These are phyloP conservation scores for Lagodon rhomboides DNA, from an alignment of 2,797 vertebrate genomes.

Conservation along the genomic window DNA sequence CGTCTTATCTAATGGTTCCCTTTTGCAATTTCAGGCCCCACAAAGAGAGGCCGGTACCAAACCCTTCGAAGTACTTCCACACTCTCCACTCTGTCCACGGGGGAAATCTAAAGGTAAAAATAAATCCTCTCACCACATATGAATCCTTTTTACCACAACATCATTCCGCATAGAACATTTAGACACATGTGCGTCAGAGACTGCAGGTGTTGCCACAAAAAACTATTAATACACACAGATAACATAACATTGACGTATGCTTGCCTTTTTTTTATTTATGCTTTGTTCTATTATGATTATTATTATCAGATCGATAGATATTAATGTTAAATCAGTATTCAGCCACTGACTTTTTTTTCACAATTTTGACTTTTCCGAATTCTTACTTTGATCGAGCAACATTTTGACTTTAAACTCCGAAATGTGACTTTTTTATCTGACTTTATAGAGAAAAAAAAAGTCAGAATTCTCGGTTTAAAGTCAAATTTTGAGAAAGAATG, in stretches of 20 bases:
- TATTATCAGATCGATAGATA: too few relatives aligned
- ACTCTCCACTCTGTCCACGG: slow-evolving; percentile 70
- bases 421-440: too few relatives aligned
- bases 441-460: too few relatives aligned
- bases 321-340: too few relatives aligned
- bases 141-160: not conserved
- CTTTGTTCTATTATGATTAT: not conserved
- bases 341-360: too few relatives aligned
- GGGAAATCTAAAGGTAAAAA: slow-evolving; percentile 80
- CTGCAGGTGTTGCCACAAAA: slow-evolving; percentile 6
- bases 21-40: slow-evolving; percentile 55
- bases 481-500: too few relatives aligned
- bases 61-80: slow-evolving; percentile 82
- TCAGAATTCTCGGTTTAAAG: too few relatives aligned
- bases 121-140: not conserved
- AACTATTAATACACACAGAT: not conserved
- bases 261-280: not conserved
- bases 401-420: too few relatives aligned
- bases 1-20: not conserved
- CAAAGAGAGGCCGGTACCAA: slow-evolving; percentile 68
- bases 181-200: not conserved
- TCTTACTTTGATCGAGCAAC: too few relatives aligned
- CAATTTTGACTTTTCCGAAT: too few relatives aligned
- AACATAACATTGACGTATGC: not conserved
- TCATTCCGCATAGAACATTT: not conserved